phyloP scores from a whole-genome alignment of 1,140 invertebrate species.

The Cydia splendana region DNA sequence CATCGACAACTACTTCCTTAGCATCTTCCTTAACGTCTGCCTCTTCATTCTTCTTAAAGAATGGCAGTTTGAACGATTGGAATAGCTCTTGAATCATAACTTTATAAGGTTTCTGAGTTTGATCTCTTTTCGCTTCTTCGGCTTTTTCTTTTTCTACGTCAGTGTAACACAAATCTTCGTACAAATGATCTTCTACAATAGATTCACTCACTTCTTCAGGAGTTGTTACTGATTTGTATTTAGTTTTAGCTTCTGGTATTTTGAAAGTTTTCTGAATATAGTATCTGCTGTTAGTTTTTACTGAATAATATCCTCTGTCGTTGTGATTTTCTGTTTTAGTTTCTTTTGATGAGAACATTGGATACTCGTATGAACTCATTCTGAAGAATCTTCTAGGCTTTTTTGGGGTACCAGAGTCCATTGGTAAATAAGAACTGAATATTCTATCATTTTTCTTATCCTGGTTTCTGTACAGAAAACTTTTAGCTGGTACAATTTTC shows the following conservation, averaged over 20 bases:
- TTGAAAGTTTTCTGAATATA: constrained; percentile 54
- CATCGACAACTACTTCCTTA: constrained; percentile 35
- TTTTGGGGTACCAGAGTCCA: constrained; percentile 61
- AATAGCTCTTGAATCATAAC: constrained; percentile 70
- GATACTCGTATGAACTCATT: constrained; percentile 69
- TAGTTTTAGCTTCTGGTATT: constrained; percentile 54
- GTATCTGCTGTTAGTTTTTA: constrained; percentile 59
- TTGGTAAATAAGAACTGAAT: constrained; percentile 68
- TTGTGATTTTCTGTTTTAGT: constrained; percentile 54
- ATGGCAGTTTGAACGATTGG: constrained; percentile 65
- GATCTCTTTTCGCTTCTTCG: constrained; percentile 38
- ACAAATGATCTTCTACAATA: constrained; percentile 67
- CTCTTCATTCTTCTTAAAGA: constrained; percentile 58
- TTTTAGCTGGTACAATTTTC: constrained; percentile 69
- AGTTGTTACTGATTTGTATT: constrained; percentile 60
- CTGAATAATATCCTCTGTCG: constrained; percentile 68
- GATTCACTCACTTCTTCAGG: constrained; percentile 54
- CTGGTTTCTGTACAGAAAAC: constrained; percentile 74
- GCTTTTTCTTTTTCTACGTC: constrained; percentile 47
- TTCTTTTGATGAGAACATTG: constrained; percentile 59
- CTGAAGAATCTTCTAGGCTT: constrained; percentile 62
- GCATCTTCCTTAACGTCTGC: constrained; percentile 34
- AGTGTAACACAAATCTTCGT: constrained; percentile 71
- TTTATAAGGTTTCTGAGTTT: constrained; percentile 52
- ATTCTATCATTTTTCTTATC: constrained; percentile 53